A percentile compares a stretch with the other conserved stretches of the same genome.
Evolutionary conservation across 2,113 vertebrate genomes (phyloP).

Genomic region (Anhinga anhinga): DNA sequence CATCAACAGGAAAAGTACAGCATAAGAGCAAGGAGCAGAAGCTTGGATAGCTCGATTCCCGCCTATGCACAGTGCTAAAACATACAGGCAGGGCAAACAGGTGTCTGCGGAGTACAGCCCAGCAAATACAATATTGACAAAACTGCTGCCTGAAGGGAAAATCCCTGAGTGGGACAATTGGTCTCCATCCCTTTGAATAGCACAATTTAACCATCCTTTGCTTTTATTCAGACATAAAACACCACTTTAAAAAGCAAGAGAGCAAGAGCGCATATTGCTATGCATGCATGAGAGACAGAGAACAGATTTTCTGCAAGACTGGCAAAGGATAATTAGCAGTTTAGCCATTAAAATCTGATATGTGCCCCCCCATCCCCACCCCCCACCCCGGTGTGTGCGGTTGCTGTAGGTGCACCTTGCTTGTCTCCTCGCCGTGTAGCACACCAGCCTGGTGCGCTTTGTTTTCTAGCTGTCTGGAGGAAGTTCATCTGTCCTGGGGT

Average conservation of each 20-base stretch:
- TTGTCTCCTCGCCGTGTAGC: rapidly evolving
- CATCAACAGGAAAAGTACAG: background rate
- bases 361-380: too few species aligned
- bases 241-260: background rate
- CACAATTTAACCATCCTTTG: background rate
- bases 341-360: background rate
- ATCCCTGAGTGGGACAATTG: background rate
- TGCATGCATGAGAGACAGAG: background rate
- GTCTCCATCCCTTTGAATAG: background rate
- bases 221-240: background rate
- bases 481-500: background rate
- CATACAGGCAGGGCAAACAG: background rate
- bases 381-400: background rate
- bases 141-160: background rate
- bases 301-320: background rate
- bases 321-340: background rate
- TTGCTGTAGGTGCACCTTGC: background rate
- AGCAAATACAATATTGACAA: background rate
- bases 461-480: background rate
- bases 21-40: background rate
- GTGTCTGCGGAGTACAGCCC: background rate
- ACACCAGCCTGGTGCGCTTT: rapidly evolving
- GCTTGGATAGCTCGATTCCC: background rate
- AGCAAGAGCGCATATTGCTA: background rate
- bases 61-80: background rate